These are phyloP conservation scores for Pachyrhynchus sulphureomaculatus DNA, from an alignment of 1,140 invertebrate species.

Conservation along the genomic window DNA sequence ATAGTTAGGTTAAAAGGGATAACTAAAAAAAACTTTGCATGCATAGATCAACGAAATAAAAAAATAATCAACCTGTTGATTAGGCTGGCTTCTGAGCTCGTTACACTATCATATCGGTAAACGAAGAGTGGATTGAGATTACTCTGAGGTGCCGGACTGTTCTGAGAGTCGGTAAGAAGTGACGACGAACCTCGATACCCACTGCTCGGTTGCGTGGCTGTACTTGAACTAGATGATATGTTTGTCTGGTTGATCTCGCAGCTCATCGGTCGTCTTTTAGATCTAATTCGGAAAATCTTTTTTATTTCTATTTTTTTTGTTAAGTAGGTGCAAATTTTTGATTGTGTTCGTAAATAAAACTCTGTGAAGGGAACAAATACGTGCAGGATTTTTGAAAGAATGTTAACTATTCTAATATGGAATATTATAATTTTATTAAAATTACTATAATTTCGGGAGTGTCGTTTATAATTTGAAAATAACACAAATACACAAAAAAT, in stretches of 20 bases:
- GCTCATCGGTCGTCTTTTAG: slow-evolving; percentile 59
- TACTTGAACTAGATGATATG: slow-evolving; percentile 71
- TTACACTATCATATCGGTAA: slow-evolving; percentile 77
- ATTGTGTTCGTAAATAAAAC: too few relatives aligned
- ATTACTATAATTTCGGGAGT: too few relatives aligned
- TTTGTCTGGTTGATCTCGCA: slow-evolving; percentile 66
- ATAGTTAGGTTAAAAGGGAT: too few relatives aligned
- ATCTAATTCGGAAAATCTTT: slow-evolving; percentile 32
- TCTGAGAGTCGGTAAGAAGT: slow-evolving; percentile 74
- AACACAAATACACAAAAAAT: too few relatives aligned
- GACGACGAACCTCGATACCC: slow-evolving; percentile 84
- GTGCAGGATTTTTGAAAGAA: too few relatives aligned
- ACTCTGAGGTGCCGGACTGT: slow-evolving; percentile 56
- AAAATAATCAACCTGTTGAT: slow-evolving; percentile 46
- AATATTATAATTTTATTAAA: too few relatives aligned
- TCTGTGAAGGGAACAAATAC: too few relatives aligned
- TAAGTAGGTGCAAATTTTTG: too few relatives aligned
- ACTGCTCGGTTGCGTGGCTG: slow-evolving; percentile 76
- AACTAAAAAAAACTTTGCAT: too few relatives aligned
- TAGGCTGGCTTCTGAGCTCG: slow-evolving; percentile 67
- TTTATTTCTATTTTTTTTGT: not conserved
- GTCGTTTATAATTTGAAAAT: too few relatives aligned
- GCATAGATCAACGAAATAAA: too few relatives aligned
- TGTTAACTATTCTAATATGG: too few relatives aligned
- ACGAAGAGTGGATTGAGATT: slow-evolving; percentile 73